Evolutionary conservation across 2,888 invertebrate species (phyloP), one percentile per base, ranked within the genome.

Genomic region (Dryocosmus kuriphilus): DNA sequence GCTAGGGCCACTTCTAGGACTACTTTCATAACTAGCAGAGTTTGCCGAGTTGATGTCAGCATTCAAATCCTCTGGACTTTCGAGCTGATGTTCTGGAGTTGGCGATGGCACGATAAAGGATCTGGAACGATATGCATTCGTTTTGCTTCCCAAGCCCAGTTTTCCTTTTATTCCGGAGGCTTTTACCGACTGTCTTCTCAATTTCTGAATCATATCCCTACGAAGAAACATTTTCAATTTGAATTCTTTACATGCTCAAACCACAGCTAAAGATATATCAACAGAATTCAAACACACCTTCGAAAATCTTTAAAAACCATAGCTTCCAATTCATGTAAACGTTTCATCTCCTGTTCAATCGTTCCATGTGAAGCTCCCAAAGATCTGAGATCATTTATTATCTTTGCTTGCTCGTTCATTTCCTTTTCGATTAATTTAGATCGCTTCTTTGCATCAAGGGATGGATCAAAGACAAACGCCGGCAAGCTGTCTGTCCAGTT

Each of bases 361-460:
- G 97, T 98, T 63, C 95, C 95, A 87, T 97, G 96, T 30, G 96
- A 96, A 41, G 98, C 98, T 0, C 98, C 98, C 62, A 97, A 92
- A 7, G 96, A 95, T 85, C 96, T 94, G 83, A 99, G 92, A 92
- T 98, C 98, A 90, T 97, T 98, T 81, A 99, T 98, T 77, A 98
- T 96, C 92, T 97, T 97, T 16, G 98, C 96, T 91, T 99, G 98
- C 91, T 99, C 98, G 89, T 97, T 98, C 98, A 99, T 98, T 92
- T 98, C 98, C 89, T 97, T 96, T 92, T 99, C 98, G 86, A 98
- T 97, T 81, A 98, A 94, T 88, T 97, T 96, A n/a, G 98, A 97
- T 22, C 98, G 94, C 88, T 96, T 95, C 89, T 95, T 95, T 19
- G 97, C 95, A 89, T 96, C 97, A 63, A 96, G 93, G 9, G 94